Base-by-base conservation (phyloP, 2,797 vertebrate genomes). In the Trichosurus vulpecula region DNA sequence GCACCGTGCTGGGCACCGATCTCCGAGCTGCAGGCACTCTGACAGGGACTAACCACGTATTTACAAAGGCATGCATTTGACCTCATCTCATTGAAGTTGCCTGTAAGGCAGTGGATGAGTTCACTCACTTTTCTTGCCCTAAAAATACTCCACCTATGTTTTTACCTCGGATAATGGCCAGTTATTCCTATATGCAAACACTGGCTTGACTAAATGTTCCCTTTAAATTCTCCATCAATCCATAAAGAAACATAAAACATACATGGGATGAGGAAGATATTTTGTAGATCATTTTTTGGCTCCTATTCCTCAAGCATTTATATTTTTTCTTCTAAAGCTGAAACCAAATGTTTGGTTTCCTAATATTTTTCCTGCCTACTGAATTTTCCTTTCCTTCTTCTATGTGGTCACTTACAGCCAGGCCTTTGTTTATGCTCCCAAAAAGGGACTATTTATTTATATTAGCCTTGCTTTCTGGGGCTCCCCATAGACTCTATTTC, bases 401-500 rank as follows among this genome's bases (percentile, higher is more conserved):
- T 96, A 92, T 0, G 5, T 14, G 52, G 97, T 96, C 95, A n/a
- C 97, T 98, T 97, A 53, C 92, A 51, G 56, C 98, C 95, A 96
- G 97, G 97, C 97, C 97, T 98, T 98, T 98, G 98, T 98, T 98
- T 98, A 97, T 98, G 97, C 98, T 98, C 98, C 98, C 97, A 1
- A 98, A 98, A 94, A 98, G 96, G 97, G 9, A 54, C 96, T 98
- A 98, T 99, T 99, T 99, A 99, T 99, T 99, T 99, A 98, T 98
- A 96, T 96, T 98, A 98, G 98, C 97, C 97, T 97, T 51, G 47
- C 97, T 93, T 3, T 98, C 97, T 94, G 9, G 51, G 98, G 94
- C 98, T 98, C 98, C 98, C 98, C 27, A 81, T 96, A 98, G 98
- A 98, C 98, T 98, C 98, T 98, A 98, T 99, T 98, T 98, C 98